Base-by-base conservation (phyloP, 1,140 invertebrate species). In the Caenorhabditis brenneri region DNA sequence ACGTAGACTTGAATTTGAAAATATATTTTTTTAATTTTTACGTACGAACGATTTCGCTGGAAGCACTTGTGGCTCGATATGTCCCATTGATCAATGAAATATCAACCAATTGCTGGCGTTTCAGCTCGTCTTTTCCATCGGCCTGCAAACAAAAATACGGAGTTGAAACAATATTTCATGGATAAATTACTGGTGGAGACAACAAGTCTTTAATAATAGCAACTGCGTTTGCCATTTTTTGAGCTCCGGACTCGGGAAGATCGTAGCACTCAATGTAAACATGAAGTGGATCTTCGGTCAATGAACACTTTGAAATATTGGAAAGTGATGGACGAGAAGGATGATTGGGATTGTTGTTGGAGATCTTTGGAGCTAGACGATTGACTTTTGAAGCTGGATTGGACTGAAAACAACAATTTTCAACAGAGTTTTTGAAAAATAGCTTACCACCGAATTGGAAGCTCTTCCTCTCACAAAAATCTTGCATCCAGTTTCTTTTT, bases 381-480 rank as follows among this genome's bases (percentile, higher is more conserved):
- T 29, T 31, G n/a, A n/a, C n/a, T n/a, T n/a, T n/a, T n/a, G n/a
- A n/a, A n/a, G n/a, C n/a, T n/a, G n/a, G n/a, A n/a, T 79, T 79
- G 24, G 46, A n/a, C 78, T 79, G 49, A n/a, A n/a, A n/a, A n/a
- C n/a, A n/a, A n/a, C n/a, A n/a, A n/a, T n/a, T n/a, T n/a, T n/a
- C n/a, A n/a, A n/a, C n/a, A n/a, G n/a, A n/a, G n/a, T n/a, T n/a
- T n/a, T n/a, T n/a, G n/a, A n/a, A n/a, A n/a, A n/a, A n/a, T 58
- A 19, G 2, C 97, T 95, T 99, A 99, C 93, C 97, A 97, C 93
- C 98, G 98, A 91, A 99, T 97, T 99, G 53, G 97, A 99, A n/a
- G 97, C 97, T 92, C 97, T 97, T 89, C 97, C 97, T 92, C 97
- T 94, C 85, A 99, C 96, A 97, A 99, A 99, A 88, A 99, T 99